Percentiles rank a stretch among this genome's conserved stretches.
These are phyloP conservation scores for Rotaria sp. DNA, from an alignment of 2,888 invertebrate species.

Conservation along the genomic window DNA sequence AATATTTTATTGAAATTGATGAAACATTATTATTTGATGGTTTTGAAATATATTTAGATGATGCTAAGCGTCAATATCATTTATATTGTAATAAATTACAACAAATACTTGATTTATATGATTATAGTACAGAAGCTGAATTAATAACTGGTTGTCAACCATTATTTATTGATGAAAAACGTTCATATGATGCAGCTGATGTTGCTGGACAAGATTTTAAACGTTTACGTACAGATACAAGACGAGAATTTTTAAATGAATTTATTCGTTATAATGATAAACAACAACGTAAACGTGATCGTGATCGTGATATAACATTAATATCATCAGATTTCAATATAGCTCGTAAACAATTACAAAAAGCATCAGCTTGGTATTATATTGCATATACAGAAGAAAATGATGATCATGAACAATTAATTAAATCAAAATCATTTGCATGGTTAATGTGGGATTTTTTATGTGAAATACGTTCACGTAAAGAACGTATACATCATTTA, in stretches of 20 bases:
- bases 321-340: not conserved
- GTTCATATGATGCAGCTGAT: conserved; percentile 27
- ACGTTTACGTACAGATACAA: not conserved
- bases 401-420: not conserved
- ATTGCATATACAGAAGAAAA: conserved; percentile 19
- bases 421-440: conserved; percentile 8
- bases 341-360: conserved; percentile 7
- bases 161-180: conserved; percentile 10
- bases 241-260: conserved; percentile 19
- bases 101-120: conserved; percentile 15
- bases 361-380: conserved; percentile 17
- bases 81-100: conserved; percentile 30
- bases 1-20: not conserved
- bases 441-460: conserved; percentile 29
- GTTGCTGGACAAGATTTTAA: conserved; percentile 30
- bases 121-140: conserved; percentile 17
- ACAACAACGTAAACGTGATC: not conserved
- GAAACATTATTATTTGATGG: conserved; percentile 16
- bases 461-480: conserved; percentile 15
- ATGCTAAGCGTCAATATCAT: conserved; percentile 1
- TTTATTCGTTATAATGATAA: conserved; percentile 7
- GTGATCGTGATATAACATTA: not conserved
- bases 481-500: conserved; percentile 28
- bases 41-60: not conserved
- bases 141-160: conserved; percentile 27